These are phyloP conservation scores for Pherbina coryleti DNA, from an alignment of 2,888 invertebrate species.

Conservation along the genomic window DNA sequence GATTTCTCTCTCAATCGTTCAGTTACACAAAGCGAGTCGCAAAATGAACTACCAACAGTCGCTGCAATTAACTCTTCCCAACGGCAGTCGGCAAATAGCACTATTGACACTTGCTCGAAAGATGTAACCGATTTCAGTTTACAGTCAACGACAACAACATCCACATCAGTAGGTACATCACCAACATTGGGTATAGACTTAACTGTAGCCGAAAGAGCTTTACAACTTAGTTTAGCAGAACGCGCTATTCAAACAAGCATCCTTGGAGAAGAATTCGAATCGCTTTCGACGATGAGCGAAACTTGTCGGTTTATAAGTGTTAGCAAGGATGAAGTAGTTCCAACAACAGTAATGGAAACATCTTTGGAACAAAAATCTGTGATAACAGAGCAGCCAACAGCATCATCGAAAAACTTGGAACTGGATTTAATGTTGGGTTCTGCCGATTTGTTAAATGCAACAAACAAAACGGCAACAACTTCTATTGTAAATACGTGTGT, in stretches of 20 bases:
- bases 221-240: conserved; percentile 57
- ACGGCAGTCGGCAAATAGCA: not conserved
- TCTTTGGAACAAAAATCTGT: conserved; percentile 64
- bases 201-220: conserved; percentile 33
- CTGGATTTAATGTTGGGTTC: conserved; percentile 63
- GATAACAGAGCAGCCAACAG: conserved; percentile 69
- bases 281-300: conserved; percentile 58
- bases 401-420: conserved; percentile 63
- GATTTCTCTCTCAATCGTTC: conserved; percentile 51
- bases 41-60: conserved; percentile 36
- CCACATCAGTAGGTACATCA: conserved; percentile 41
- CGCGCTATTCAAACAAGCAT: conserved; percentile 64
- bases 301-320: conserved; percentile 65
- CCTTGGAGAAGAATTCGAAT: conserved; percentile 66
- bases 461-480: conserved; percentile 50
- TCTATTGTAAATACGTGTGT: conserved; percentile 43
- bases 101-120: conserved; percentile 26
- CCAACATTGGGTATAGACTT: conserved; percentile 33
- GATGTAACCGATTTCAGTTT: conserved; percentile 46
- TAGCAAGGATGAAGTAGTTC: conserved; percentile 64
- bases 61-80: not conserved
- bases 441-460: conserved; percentile 53
- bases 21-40: conserved; percentile 51
- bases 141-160: conserved; percentile 34
- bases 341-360: conserved; percentile 40